Conservation (phyloP, 2,888 invertebrate genomes). For the Bursaphelenchus okinawaensis region DNA sequence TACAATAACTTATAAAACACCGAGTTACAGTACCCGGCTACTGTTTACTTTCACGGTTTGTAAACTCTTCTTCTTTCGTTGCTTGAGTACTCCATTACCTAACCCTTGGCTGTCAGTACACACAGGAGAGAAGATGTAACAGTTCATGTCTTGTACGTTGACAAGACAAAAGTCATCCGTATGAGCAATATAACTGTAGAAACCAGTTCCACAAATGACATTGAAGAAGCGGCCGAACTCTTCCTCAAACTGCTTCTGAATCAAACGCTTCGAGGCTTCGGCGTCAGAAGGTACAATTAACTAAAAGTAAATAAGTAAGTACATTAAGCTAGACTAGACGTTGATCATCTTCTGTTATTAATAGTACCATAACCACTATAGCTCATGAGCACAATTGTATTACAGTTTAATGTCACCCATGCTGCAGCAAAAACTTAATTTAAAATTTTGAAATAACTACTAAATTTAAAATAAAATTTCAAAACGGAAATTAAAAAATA, state of each 20-base stretch:
- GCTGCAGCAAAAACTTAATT: no score
- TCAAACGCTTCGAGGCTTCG: slow-evolving; percentile 48
- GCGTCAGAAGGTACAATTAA: slow-evolving; percentile 38
- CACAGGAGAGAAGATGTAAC: slow-evolving; percentile 50
- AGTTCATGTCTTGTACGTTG: slow-evolving; percentile 35
- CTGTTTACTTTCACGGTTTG: background rate
- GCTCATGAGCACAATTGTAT: no score
- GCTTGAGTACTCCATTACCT: background rate
- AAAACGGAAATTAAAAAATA: no score
- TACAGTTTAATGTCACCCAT: no score
- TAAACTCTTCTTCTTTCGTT: background rate
- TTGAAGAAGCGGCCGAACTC: slow-evolving; percentile 47
- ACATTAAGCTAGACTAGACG: no score
- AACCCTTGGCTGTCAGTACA: slow-evolving; percentile 14
- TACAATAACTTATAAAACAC: background rate
- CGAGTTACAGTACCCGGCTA: background rate
- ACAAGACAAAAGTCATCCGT: slow-evolving; percentile 45
- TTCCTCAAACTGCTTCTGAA: slow-evolving; percentile 46
- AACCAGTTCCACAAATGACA: slow-evolving; percentile 57
- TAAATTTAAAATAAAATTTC: no score
- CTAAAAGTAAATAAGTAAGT: slow-evolving; percentile 13
- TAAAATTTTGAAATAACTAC: no score
- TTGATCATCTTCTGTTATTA: no score
- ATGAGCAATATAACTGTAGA: slow-evolving; percentile 51
- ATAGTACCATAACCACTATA: background rate